A percentile compares a stretch with the other conserved stretches of the same genome.
phyloP scores from a whole-genome alignment of 1,140 invertebrate genomes.

The Pteromalus puparum region DNA sequence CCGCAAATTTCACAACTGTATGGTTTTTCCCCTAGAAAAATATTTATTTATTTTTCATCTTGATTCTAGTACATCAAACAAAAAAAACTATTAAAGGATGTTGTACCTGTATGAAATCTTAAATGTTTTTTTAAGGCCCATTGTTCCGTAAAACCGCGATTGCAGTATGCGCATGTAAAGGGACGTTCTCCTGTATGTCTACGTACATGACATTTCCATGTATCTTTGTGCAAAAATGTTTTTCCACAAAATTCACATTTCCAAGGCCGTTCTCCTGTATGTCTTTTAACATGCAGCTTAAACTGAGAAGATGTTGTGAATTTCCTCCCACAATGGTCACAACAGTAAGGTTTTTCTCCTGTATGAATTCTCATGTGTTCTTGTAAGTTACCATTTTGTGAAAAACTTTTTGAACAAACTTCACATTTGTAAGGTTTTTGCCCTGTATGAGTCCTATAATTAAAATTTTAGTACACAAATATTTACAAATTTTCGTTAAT shows the following conservation, averaged over 20 bases:
- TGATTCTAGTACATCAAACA: background rate
- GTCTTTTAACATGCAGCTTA: conserved; percentile 79
- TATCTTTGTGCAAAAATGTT: conserved; percentile 81
- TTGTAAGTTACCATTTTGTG: conserved; percentile 79
- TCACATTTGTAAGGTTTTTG: conserved; percentile 79
- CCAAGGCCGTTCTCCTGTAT: conserved; percentile 80
- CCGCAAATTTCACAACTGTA: conserved; percentile 85
- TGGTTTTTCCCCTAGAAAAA: conserved; percentile 82
- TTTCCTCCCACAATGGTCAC: conserved; percentile 82
- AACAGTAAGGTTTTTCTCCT: conserved; percentile 80
- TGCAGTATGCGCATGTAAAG: conserved; percentile 79
- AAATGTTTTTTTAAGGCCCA: conserved; percentile 83
- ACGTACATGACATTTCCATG: conserved; percentile 80
- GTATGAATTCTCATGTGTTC: conserved; percentile 80
- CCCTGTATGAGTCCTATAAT: conserved; percentile 73
- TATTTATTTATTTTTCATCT: conserved; percentile 1
- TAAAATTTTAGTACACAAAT: conserved; percentile 4
- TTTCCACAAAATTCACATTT: conserved; percentile 79
- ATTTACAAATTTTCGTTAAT: no score
- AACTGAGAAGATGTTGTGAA: conserved; percentile 84
- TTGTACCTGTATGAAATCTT: conserved; percentile 79
- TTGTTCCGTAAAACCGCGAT: conserved; percentile 80
- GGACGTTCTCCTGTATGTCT: conserved; percentile 80
- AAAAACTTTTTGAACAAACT: conserved; percentile 79
- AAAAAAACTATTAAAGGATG: conserved; percentile 20